These are phyloP conservation scores for Thermophis baileyi DNA, from an alignment of 2,113 vertebrate genomes.

Conservation along the genomic window DNA sequence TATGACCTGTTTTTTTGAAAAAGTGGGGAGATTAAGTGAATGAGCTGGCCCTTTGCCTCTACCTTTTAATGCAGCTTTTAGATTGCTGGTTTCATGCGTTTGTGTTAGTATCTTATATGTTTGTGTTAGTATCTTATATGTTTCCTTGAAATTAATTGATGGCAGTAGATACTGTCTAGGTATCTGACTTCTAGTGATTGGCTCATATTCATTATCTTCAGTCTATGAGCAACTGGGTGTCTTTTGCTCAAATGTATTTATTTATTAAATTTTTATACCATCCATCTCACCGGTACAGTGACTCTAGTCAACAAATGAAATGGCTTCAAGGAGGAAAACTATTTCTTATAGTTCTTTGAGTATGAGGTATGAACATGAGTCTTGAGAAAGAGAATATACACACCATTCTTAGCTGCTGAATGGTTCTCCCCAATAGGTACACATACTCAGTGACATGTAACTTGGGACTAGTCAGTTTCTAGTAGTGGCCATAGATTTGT, in stretches of 20 bases:
- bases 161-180: not conserved
- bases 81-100: not conserved
- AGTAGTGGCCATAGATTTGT: conserved; percentile 13
- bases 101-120: not conserved
- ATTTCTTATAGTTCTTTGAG: not conserved
- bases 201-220: not conserved
- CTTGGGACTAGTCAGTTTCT: not conserved
- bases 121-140: not conserved
- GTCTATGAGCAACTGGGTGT: not conserved
- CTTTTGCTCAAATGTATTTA: not conserved
- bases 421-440: not conserved
- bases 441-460: not conserved
- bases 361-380: conserved; percentile 3
- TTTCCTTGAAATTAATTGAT: not conserved
- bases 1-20: not conserved
- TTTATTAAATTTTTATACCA: not conserved
- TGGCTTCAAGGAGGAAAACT: not conserved
- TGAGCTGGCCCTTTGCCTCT: not conserved
- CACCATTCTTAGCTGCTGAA: not conserved
- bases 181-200: not conserved
- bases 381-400: not conserved
- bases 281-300: not conserved
- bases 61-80: not conserved
- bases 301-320: not conserved
- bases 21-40: not conserved